These are phyloP conservation scores for Cydia strobilella DNA, from an alignment of 1,140 invertebrate species.

Conservation along the genomic window DNA sequence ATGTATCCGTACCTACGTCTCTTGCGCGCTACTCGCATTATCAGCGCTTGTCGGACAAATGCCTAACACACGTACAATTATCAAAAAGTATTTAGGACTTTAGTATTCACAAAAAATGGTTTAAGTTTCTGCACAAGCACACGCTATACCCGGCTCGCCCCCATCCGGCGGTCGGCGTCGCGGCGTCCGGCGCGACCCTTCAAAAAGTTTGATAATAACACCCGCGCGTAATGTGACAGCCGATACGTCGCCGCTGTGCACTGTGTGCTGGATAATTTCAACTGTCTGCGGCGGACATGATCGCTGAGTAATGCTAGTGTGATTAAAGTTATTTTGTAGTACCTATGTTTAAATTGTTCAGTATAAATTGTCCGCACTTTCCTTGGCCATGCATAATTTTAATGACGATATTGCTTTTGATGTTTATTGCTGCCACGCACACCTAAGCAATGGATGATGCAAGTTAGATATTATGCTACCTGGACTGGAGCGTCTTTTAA, in stretches of 20 bases:
- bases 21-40: too few species aligned
- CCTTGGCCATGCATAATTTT: background rate
- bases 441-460: too few species aligned
- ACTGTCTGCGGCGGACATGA: constrained; percentile 42
- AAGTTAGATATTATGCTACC: too few species aligned
- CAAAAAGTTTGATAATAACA: constrained; percentile 79
- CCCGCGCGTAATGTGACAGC: constrained; percentile 77
- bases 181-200: constrained; percentile 74
- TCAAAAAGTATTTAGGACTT: too few species aligned
- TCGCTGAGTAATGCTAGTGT: constrained; percentile 35
- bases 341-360: background rate
- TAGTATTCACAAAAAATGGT: constrained; percentile 8
- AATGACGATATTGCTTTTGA: constrained; percentile 15
- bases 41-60: too few species aligned
- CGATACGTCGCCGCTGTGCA: constrained; percentile 73
- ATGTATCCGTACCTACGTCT: too few species aligned
- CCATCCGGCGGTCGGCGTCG: constrained; percentile 62
- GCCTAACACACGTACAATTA: too few species aligned
- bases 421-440: too few species aligned
- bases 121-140: constrained; percentile 37
- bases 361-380: background rate
- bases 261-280: constrained; percentile 61
- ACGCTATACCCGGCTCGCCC: constrained; percentile 46
- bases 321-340: background rate
- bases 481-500: too few species aligned